Evolutionary conservation across 2,888 invertebrate genomes (phyloP), one percentile per base, ranked within the genome.

Genomic region (Metallyticus violacea): DNA sequence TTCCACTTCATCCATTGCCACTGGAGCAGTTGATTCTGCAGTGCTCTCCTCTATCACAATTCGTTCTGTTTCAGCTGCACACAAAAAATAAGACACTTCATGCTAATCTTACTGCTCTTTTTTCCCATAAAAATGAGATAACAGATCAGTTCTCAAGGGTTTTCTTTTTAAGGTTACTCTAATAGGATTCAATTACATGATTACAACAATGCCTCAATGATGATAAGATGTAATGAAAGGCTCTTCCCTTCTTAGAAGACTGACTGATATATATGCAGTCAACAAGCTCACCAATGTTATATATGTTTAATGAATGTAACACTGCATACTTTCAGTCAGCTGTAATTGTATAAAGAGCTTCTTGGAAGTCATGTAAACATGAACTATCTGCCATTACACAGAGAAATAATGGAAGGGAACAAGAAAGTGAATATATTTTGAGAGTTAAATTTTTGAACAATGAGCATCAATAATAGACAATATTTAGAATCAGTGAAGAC

Each of bases 1-100:
- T 81, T 89, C 89, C 26, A 88, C 88, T 86, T 89, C 89, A n/a
- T 86, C 88, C 62, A 91, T 90, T 82, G 87, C 87, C 76, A 90
- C 91, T 90, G 91, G 91, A 28, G 90, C 90, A 22, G 91, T 91
- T n/a, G 80, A 81, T n/a, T 28, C 40, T 77, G 77, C 77, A 26
- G 77, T 29, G 22, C 29, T 76, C 83, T 93, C 93, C 6, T 92
- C 92, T 81, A 93, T 93, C 30, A 93, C 90, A n/a, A 92, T 91
- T 89, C 93, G 93, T 88, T 94, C 94, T 85, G 94, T 93, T 90
- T 96, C 95, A 88, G 95, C 96, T 95, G 91, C 27, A 91, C 90
- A 86, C 87, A 88, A 85, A 88, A 25, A 88, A 30, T 83, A 87
- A 7, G 85, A 30, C 25, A 9, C 26, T 30, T 6, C 29, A 22